These are phyloP conservation scores for Meiosimyza platycephala DNA, from an alignment of 2,888 invertebrate genomes.

Conservation along the genomic window DNA sequence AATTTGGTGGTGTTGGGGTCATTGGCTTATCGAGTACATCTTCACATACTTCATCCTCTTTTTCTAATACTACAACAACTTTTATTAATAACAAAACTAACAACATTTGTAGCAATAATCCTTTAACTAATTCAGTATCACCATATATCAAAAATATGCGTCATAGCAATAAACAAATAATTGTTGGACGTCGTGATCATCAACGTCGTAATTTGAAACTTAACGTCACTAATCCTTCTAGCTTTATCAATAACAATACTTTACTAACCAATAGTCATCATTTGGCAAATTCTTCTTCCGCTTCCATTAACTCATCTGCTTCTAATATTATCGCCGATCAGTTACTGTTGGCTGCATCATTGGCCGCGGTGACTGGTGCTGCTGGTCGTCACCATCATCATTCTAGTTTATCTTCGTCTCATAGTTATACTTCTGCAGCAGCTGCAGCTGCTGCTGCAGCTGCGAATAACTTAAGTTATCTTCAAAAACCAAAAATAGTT, in stretches of 20 bases:
- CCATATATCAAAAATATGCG: constrained; percentile 8
- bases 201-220: constrained; percentile 49
- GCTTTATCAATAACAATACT: constrained; percentile 36
- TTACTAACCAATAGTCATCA: constrained; percentile 43
- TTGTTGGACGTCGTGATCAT: constrained; percentile 44
- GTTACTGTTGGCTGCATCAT: constrained; percentile 50
- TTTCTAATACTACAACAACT: not conserved
- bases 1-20: not conserved
- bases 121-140: constrained; percentile 10
- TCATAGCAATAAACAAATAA: constrained; percentile 17
- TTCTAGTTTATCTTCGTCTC: constrained; percentile 47
- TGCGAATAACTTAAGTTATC: constrained; percentile 58
- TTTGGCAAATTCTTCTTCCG: constrained; percentile 21
- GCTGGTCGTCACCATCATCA: constrained; percentile 43
- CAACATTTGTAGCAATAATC: constrained; percentile 4
- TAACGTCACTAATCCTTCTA: constrained; percentile 37
- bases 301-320: constrained; percentile 28
- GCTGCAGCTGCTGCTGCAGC: constrained; percentile 52
- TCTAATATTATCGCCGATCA: constrained; percentile 47
- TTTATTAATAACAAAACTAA: constrained; percentile 26
- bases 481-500: constrained; percentile 66
- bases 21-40: no score
- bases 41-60: not conserved
- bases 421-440: constrained; percentile 42
- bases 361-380: constrained; percentile 47